phyloP scores from a whole-genome alignment of 1,140 invertebrate genomes.

The Spodoptera litura region DNA sequence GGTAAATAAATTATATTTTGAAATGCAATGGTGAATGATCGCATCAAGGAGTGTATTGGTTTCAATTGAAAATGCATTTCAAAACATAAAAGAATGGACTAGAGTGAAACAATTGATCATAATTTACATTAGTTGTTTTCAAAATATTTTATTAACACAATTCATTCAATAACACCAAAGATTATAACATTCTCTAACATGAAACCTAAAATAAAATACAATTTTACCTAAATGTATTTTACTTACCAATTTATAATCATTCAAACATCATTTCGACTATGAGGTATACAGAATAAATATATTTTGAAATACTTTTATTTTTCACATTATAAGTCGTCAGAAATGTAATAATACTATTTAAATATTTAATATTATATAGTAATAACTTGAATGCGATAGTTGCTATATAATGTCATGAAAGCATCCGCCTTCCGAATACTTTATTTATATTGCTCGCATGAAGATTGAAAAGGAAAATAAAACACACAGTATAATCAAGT shows the following conservation, averaged over 20 bases:
- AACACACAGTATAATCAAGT: slow-evolving; percentile 83
- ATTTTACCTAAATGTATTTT: slow-evolving; percentile 83
- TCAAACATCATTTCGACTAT: slow-evolving; percentile 86
- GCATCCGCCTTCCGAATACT: slow-evolving; percentile 68
- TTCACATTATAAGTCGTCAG: slow-evolving; percentile 79
- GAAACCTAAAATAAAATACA: slow-evolving; percentile 86
- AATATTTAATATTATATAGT: slow-evolving; percentile 52
- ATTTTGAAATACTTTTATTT: slow-evolving; percentile 78
- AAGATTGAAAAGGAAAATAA: slow-evolving; percentile 83
- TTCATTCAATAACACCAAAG: slow-evolving; percentile 87
- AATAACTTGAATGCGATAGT: slow-evolving; percentile 69
- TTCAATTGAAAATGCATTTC: slow-evolving; percentile 7
- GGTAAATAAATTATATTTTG: no score
- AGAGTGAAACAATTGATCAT: slow-evolving; percentile 79
- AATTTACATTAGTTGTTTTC: slow-evolving; percentile 84
- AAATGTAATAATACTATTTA: slow-evolving; percentile 73
- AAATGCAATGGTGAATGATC: slow-evolving; percentile 1
- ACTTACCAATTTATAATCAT: slow-evolving; percentile 85
- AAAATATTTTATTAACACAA: slow-evolving; percentile 88
- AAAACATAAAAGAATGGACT: slow-evolving; percentile 32
- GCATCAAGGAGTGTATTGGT: slow-evolving; percentile 7
- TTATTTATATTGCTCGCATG: slow-evolving; percentile 69
- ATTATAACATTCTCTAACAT: slow-evolving; percentile 87
- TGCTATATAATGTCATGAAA: slow-evolving; percentile 75
- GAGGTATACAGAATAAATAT: slow-evolving; percentile 85